These are phyloP conservation scores for Campoplex capitator DNA, from an alignment of 2,888 invertebrate genomes.

Conservation along the genomic window DNA sequence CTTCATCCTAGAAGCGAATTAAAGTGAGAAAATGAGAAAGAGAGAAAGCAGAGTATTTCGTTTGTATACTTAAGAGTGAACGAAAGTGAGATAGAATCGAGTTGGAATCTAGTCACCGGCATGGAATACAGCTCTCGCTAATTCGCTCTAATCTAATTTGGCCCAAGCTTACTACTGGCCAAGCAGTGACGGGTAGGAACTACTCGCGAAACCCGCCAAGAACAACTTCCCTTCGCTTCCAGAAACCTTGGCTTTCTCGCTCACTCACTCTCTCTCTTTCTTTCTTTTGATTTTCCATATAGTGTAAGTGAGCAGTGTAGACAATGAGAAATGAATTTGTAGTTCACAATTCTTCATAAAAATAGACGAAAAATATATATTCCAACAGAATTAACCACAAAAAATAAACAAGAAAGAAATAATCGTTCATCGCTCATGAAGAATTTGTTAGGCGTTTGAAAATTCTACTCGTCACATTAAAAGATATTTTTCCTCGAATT, in stretches of 20 bases:
- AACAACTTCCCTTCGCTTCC: slow-evolving; percentile 44
- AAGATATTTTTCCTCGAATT: neutral
- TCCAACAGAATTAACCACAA: neutral
- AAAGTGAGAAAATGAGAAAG: slow-evolving; percentile 41
- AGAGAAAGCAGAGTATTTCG: slow-evolving; percentile 48
- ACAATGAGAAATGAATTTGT: neutral
- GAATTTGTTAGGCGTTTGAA: neutral
- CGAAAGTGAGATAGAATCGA: slow-evolving; percentile 70
- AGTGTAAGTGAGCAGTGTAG: neutral
- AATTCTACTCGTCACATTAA: neutral
- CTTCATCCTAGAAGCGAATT: neutral
- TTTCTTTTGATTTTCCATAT: neutral
- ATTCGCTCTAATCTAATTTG: slow-evolving; percentile 80
- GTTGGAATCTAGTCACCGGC: slow-evolving; percentile 77
- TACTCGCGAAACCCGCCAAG: slow-evolving; percentile 72
- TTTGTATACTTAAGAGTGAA: slow-evolving; percentile 69
- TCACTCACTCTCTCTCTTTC: neutral
- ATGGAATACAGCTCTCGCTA: slow-evolving; percentile 77
- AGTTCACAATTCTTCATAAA: neutral
- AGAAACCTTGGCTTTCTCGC: slow-evolving; percentile 52
- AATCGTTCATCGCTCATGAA: neutral
- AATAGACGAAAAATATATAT: neutral
- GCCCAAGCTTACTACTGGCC: slow-evolving; percentile 70
- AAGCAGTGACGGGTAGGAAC: slow-evolving; percentile 76
- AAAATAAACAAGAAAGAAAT: neutral